Base-by-base conservation (phyloP, 2,888 invertebrate genomes). In the Phortica okadai region DNA sequence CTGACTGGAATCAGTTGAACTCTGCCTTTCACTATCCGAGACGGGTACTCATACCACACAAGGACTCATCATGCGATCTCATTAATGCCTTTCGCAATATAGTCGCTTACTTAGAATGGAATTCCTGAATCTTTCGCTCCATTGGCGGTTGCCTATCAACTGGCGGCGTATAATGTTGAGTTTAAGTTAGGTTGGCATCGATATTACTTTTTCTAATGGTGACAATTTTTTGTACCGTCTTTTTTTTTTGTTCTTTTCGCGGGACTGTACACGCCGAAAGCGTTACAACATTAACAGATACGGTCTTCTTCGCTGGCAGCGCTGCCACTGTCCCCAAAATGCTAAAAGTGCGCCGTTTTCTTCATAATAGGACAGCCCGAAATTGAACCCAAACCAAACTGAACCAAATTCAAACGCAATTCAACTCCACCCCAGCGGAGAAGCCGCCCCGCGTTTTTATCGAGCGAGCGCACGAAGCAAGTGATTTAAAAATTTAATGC, bases 401-500 rank as follows among this genome's bases (percentile, higher is more conserved):
- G 66, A 64, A 41, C 59, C 66, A 56, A 66, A 45, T 33, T n/a
- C 74, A 73, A 66, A 67, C 16, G 74, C 76, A 76, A 69, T 50
- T 70, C 69, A 42, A 75, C 45, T 73, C 58, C 70, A 69, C 59
- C 67, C 64, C 62, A 14, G 33, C 33, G 33, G 33, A 33, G 33
- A 2, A 33, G 33, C 33, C 33, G 33, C 33, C 33, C 59, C 50
- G 50, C 50, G 45, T 59, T 66, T 21, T 56, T 11, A 33, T 56
- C 33, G 41, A 58, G 41, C 56, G 33, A 41, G 44, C 62, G 16
- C 62, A 16, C 67, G 16, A 79, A 76, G 76, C 8, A 80, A 85
- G 80, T 82, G 88, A 84, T 88, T 88, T 88, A 88, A 85, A 85
- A 85, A 88, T 85, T 80, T 87, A 88, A 85, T 88, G 84, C 88